Conservation (phyloP, 2,113 vertebrate genomes). For the Camelus dromedarius region DNA sequence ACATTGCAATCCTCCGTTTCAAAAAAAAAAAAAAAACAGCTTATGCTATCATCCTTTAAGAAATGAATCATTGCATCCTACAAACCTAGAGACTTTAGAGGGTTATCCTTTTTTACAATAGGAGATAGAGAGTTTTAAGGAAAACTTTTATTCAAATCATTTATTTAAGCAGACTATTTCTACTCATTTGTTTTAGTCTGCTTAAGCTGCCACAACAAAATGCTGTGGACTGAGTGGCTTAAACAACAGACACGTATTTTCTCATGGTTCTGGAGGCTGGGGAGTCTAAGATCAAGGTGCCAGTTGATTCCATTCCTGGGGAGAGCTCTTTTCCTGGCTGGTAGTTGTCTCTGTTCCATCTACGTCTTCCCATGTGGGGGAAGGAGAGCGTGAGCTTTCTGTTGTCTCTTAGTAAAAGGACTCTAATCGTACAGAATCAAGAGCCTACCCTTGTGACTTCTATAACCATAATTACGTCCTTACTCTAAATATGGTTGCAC, state of each 20-base stretch:
- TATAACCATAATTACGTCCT: neutral
- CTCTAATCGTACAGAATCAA: neutral
- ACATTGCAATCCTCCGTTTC: neutral
- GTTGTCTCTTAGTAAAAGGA: neutral
- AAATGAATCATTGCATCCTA: neutral
- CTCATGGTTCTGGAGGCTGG: neutral
- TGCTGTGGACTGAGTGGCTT: neutral
- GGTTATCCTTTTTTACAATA: neutral
- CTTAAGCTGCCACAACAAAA: neutral
- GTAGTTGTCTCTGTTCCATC: neutral
- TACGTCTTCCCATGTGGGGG: accelerated
- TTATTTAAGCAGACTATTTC: neutral
- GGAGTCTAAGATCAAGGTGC: neutral
- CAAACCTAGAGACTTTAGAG: neutral
- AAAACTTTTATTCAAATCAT: neutral
- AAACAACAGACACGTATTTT: neutral
- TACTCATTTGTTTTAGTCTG: neutral
- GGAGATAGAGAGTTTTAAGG: neutral
- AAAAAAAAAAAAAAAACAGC: neutral
- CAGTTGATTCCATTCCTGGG: neutral
- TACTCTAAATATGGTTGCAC: neutral
- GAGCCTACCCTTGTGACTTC: neutral
- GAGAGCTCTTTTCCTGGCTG: neutral
- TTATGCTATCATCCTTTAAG: neutral
- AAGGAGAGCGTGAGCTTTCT: neutral